Evolutionary conservation across 2,888 invertebrate species (phyloP).

Genomic region (Erynnis tages): DNA sequence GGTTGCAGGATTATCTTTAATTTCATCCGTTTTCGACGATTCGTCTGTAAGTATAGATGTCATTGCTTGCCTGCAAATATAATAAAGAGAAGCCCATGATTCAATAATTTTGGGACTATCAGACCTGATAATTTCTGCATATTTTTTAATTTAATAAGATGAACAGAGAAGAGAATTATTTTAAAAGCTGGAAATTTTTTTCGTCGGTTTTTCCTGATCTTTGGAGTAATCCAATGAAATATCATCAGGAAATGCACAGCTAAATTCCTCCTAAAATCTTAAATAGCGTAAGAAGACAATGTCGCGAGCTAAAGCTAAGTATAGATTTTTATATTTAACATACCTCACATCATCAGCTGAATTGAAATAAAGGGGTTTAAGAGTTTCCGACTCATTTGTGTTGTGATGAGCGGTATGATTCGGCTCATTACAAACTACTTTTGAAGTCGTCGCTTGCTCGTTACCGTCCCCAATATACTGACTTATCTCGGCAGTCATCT

Average conservation of each 20-base stretch:
- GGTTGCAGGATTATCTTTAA: not conserved
- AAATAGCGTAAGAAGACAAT: too few relatives aligned
- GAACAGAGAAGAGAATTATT: too few relatives aligned
- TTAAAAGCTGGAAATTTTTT: too few relatives aligned
- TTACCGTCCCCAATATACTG: not conserved
- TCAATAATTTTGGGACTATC: too few relatives aligned
- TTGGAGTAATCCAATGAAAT: too few relatives aligned
- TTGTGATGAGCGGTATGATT: conserved; percentile 32
- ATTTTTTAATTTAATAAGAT: too few relatives aligned
- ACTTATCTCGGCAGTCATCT: conserved; percentile 20
- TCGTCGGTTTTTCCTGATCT: too few relatives aligned
- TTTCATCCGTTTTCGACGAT: too few relatives aligned
- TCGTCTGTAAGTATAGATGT: not conserved
- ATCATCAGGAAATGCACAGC: too few relatives aligned
- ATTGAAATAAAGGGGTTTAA: conserved; percentile 46
- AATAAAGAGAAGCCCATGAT: not conserved
- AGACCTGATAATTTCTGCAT: too few relatives aligned
- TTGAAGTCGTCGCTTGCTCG: conserved; percentile 13
- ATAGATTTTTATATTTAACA: conserved; percentile 13
- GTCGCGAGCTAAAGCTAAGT: not conserved
- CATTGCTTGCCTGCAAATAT: conserved; percentile 25
- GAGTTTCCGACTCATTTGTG: conserved; percentile 40
- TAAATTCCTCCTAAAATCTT: too few relatives aligned
- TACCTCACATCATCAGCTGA: conserved; percentile 62
- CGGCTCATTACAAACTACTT: conserved; percentile 21